Conservation (phyloP, 2,113 vertebrate genomes). For the Eleginops maclovinus region DNA sequence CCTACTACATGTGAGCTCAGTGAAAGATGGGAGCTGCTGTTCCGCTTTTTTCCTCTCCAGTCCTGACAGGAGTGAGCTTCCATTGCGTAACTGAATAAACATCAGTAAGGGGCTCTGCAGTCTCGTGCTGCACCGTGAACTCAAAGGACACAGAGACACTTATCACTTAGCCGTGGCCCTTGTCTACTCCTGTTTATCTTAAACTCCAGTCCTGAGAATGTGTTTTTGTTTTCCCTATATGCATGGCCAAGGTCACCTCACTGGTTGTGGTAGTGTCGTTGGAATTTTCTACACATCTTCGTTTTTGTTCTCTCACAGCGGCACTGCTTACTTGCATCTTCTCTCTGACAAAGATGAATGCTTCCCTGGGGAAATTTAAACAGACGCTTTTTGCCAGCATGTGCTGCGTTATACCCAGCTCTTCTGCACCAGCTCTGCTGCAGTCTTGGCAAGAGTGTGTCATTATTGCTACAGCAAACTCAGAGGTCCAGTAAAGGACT, state of each 20-base stretch:
- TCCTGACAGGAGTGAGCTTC: constrained; percentile 37
- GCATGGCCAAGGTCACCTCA: constrained; percentile 31
- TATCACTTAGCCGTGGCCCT: constrained; percentile 47
- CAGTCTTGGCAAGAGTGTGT: constrained; percentile 71
- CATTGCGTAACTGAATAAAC: constrained; percentile 78
- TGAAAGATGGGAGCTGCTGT: constrained; percentile 33
- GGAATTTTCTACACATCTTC: constrained; percentile 7
- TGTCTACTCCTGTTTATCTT: constrained; percentile 61
- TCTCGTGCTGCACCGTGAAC: constrained; percentile 66
- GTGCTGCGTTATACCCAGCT: constrained; percentile 38
- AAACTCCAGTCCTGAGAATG: constrained; percentile 7
- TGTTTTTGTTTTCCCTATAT: not conserved
- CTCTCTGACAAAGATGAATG: constrained; percentile 24
- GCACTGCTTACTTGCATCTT: constrained; percentile 36
- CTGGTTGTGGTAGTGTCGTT: not conserved
- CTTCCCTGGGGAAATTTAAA: constrained; percentile 42
- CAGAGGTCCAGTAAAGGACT: not conserved
- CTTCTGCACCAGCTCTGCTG: constrained; percentile 65
- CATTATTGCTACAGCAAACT: constrained; percentile 40
- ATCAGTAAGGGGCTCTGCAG: constrained; percentile 58
- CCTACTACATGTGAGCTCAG: constrained; percentile 12
- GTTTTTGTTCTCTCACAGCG: constrained; percentile 37
- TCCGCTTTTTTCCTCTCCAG: constrained; percentile 11
- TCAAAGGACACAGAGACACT: constrained; percentile 48
- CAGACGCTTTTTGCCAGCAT: constrained; percentile 31